Evolutionary conservation across 1,140 invertebrate species (phyloP).

Genomic region (Conopomorpha cramerella): DNA sequence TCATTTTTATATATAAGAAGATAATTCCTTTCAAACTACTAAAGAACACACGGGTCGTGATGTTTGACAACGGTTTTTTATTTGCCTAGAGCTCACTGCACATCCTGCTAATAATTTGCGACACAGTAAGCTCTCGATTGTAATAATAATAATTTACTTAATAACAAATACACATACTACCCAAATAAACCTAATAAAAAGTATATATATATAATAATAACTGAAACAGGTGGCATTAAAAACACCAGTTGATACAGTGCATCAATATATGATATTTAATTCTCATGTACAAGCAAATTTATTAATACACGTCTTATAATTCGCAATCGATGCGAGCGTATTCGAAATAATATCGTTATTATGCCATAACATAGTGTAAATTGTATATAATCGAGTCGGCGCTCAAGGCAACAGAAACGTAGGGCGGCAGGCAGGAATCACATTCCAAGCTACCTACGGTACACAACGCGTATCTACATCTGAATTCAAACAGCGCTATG

Average conservation of each 20-base stretch:
- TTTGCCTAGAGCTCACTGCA: constrained; percentile 54
- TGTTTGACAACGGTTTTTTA: constrained; percentile 53
- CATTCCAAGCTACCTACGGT: constrained; percentile 39
- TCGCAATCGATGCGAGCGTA: constrained; percentile 25
- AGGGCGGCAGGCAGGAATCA: constrained; percentile 33
- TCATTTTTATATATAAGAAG: constrained; percentile 1
- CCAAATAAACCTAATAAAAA: constrained; percentile 52
- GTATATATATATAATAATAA: too few relatives aligned
- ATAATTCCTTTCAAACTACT: background rate
- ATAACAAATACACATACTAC: constrained; percentile 56
- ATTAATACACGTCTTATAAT: constrained; percentile 52
- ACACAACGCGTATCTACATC: constrained; percentile 14
- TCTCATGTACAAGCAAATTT: constrained; percentile 57
- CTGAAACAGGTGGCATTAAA: constrained; percentile 50
- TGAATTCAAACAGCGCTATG: constrained; percentile 23
- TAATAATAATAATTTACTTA: constrained; percentile 60
- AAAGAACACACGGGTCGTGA: constrained; percentile 23
- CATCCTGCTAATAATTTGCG: constrained; percentile 46
- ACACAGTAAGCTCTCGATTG: constrained; percentile 46
- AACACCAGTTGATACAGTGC: constrained; percentile 54
- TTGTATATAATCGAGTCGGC: constrained; percentile 27
- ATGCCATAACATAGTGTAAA: constrained; percentile 52
- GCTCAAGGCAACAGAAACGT: constrained; percentile 22
- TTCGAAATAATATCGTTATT: constrained; percentile 40
- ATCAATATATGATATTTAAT: constrained; percentile 61